Evolutionary conservation across 2,113 vertebrate genomes (phyloP), one percentile per base, ranked within the genome.

Genomic region (Arvicanthis niloticus): DNA sequence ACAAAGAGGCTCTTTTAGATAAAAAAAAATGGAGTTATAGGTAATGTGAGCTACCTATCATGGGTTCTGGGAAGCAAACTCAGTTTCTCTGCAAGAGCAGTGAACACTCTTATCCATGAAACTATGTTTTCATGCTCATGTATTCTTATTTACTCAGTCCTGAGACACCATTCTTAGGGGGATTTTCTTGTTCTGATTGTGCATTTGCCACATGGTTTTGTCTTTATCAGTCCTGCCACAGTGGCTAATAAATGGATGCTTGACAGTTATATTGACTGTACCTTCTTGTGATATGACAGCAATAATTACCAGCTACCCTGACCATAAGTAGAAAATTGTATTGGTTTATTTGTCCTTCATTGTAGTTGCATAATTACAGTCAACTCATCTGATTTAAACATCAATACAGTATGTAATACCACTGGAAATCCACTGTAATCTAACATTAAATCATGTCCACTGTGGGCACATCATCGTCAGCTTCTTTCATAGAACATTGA

Each of bases 241-340:
- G 92, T 62, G 53, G 77, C 91, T 95, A 98, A 97, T 67, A 89
- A 98, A 98, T 98, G 96, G 95, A 97, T 96, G 86, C 17, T 95
- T 95, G 89, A 97, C 98, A 97, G 97, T 97, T 98, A 97, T 97
- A 98, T 98, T 97, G 98, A 98, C 98, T 96, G 96, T 97, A 98
- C 91, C 87, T 98, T 91, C 98, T 96, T 98, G 73, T 98, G 91
- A 89, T 98, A 82, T 98, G 98, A 98, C 97, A 98, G 96, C 94
- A 97, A 89, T 98, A 98, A 98, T 98, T 99, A 98, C 97, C 95
- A 98, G 97, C 95, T 97, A 93, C 95, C 75, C 96, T 97, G 98
- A 97, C 97, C 97, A 95, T 97, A 96, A 98, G 96, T 96, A 96
- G 97, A 94, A 98, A 98, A 98, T 98, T 31, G 8, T 97, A 98